Conservation (phyloP, 2,113 vertebrate genomes). For the Leucopsar rothschildi region DNA sequence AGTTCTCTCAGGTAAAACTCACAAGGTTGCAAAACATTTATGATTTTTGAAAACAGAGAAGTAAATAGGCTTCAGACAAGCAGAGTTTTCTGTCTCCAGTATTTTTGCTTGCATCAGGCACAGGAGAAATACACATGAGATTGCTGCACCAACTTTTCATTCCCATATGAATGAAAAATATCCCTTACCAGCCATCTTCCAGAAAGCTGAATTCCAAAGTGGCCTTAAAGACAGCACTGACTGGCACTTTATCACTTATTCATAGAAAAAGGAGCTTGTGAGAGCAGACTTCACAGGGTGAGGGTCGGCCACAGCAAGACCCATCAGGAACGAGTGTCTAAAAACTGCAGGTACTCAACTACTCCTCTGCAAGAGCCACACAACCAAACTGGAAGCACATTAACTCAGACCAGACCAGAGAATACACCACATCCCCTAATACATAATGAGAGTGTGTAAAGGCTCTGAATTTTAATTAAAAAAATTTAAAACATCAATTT, state of each 20-base stretch:
- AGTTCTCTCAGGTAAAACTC: not conserved
- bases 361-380: not conserved
- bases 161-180: not conserved
- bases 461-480: not conserved
- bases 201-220: not conserved
- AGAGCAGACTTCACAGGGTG: not conserved
- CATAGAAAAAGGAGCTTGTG: not conserved
- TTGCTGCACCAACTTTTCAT: not conserved
- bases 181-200: not conserved
- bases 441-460: rapidly evolving
- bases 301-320: not conserved
- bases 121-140: not conserved
- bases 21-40: not conserved
- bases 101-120: not conserved
- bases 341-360: not conserved
- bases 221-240: not conserved
- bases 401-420: not conserved
- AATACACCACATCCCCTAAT: not conserved
- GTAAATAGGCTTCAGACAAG: not conserved
- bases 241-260: not conserved
- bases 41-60: not conserved
- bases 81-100: not conserved
- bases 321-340: not conserved
- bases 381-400: not conserved
- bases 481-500: not conserved